These are phyloP conservation scores for Meandrina meandrites DNA, from an alignment of 92 coral and sea anemone species.

Conservation along the genomic window DNA sequence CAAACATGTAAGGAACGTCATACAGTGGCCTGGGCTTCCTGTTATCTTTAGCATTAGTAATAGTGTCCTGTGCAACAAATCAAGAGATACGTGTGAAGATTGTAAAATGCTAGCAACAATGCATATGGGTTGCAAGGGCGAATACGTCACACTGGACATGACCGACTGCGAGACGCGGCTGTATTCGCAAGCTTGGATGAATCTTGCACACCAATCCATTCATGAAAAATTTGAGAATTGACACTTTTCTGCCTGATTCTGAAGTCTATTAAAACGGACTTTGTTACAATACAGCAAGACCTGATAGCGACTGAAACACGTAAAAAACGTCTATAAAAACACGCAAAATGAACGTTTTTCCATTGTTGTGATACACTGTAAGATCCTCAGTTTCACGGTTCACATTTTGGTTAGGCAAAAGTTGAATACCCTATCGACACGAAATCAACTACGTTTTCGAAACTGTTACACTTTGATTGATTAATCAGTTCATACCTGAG, in stretches of 20 bases:
- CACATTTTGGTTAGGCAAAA: neutral
- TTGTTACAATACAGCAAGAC: neutral
- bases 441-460: neutral
- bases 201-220: no score
- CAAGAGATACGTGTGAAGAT: neutral
- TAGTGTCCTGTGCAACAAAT: constrained; percentile 58
- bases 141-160: no score
- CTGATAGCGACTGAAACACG: neutral
- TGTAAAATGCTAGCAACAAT: neutral
- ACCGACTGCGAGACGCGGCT: no score
- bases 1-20: constrained; percentile 98
- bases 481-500: constrained; percentile 42
- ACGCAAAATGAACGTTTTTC: neutral
- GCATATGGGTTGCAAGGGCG: no score
- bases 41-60: constrained; percentile 66
- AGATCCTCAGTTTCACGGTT: neutral
- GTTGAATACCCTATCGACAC: neutral
- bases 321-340: neutral
- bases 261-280: neutral
- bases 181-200: no score
- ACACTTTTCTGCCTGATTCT: neutral
- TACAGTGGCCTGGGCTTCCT: constrained; percentile 84
- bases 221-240: neutral
- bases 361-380: no score
- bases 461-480: neutral